Percentiles rank a stretch among this genome's conserved stretches.
Evolutionary conservation across 2,888 invertebrate genomes (phyloP).

Genomic region (Drosophila demipolita): DNA sequence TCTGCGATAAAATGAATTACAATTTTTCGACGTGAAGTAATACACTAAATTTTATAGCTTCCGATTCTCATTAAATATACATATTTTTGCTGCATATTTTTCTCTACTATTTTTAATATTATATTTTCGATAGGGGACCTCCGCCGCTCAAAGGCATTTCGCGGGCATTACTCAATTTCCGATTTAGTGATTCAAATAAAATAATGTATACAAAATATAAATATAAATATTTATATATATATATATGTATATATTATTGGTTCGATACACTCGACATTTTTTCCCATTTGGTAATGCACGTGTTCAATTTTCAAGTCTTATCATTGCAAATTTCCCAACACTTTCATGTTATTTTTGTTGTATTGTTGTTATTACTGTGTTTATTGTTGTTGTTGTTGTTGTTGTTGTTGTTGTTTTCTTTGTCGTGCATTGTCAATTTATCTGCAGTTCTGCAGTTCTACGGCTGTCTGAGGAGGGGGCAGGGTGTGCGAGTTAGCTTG

Average conservation of each 20-base stretch:
- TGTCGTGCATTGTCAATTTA: slow-evolving; percentile 66
- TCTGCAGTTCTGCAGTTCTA: slow-evolving; percentile 28
- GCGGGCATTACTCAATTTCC: slow-evolving; percentile 12
- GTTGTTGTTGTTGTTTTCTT: slow-evolving; percentile 21
- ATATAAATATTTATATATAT: not conserved
- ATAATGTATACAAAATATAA: slow-evolving; percentile 7
- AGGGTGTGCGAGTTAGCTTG: slow-evolving; percentile 17
- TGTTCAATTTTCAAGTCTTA: slow-evolving; percentile 40
- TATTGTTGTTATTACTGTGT: slow-evolving; percentile 16
- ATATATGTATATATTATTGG: not conserved
- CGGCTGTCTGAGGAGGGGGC: not conserved
- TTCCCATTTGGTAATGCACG: slow-evolving; percentile 10
- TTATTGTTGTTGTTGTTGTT: slow-evolving; percentile 17
- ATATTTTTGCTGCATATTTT: too few relatives aligned
- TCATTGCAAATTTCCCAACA: slow-evolving; percentile 60
- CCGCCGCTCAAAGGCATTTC: not conserved
- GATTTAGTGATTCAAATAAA: slow-evolving; percentile 9
- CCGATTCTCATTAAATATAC: too few relatives aligned
- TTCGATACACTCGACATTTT: not conserved
- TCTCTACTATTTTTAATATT: not conserved
- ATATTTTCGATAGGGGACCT: not conserved
- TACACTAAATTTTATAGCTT: too few relatives aligned
- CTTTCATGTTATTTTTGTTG: slow-evolving; percentile 20
- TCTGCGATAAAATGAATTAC: too few relatives aligned
- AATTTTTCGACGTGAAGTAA: too few relatives aligned